Percentiles rank a stretch among this genome's conserved stretches.
These are phyloP conservation scores for Tipula lateralis DNA, from an alignment of 2,888 invertebrate species.

Conservation along the genomic window DNA sequence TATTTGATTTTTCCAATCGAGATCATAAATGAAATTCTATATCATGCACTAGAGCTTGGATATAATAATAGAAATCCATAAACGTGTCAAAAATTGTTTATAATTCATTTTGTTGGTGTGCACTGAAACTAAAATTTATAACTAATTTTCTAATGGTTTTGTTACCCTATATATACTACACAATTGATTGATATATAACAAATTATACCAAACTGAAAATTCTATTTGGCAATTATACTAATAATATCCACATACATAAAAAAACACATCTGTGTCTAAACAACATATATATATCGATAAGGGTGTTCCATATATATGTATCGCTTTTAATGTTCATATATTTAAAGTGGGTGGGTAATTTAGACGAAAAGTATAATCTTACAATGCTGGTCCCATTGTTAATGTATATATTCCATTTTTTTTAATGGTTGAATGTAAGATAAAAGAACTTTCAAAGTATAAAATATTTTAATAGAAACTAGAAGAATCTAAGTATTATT, in stretches of 20 bases:
- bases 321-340: background rate
- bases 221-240: background rate
- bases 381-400: slow-evolving; percentile 5
- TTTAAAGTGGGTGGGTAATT: slow-evolving; percentile 24
- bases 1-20: background rate
- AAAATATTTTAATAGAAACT: background rate
- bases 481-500: background rate
- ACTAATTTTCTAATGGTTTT: slow-evolving; percentile 1
- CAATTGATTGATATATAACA: slow-evolving; percentile 11
- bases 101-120: background rate
- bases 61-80: background rate
- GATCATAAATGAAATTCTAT: background rate
- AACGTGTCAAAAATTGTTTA: background rate
- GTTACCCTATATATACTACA: background rate
- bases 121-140: background rate
- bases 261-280: background rate
- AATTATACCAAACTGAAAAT: background rate
- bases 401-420: background rate
- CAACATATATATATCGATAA: background rate
- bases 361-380: background rate
- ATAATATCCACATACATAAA: background rate
- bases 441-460: background rate
- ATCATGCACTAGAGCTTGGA: background rate
- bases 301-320: background rate
- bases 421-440: background rate